phyloP scores from a whole-genome alignment of 2,113 vertebrate genomes.

The human region DNA sequence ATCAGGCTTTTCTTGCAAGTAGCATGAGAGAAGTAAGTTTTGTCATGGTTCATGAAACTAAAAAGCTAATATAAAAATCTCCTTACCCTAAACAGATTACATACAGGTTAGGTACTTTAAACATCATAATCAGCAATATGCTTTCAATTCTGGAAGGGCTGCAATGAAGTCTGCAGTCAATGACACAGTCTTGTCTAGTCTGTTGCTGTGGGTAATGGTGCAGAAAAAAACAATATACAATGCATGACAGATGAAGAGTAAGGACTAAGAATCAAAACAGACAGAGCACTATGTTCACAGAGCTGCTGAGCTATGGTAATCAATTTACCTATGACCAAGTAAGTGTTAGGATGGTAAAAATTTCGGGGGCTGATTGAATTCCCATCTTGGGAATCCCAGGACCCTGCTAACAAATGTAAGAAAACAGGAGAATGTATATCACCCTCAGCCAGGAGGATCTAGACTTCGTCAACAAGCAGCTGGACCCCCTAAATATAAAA shows the following conservation, averaged over 20 bases:
- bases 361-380: neutral
- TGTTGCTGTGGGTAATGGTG: neutral
- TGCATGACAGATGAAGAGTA: slow-evolving; percentile 2
- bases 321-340: neutral
- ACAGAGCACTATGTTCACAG: neutral
- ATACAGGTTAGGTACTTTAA: slow-evolving; percentile 19
- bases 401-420: neutral
- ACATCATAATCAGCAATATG: slow-evolving; percentile 31
- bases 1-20: neutral
- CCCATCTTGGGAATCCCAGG: neutral
- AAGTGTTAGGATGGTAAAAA: neutral
- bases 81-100: neutral
- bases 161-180: neutral
- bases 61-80: neutral
- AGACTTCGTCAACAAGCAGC: neutral
- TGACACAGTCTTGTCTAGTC: slow-evolving; percentile 21
- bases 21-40: neutral
- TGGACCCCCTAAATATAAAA: neutral
- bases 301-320: neutral
- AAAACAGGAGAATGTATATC: neutral
- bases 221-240: slow-evolving; percentile 11
- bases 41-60: slow-evolving; percentile 4
- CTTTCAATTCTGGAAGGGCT: neutral
- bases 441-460: neutral
- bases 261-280: slow-evolving; percentile 9